A percentile compares a stretch with the other conserved stretches of the same genome.
Conservation (phyloP, 2,888 invertebrate species). For the Schizotus pectinicornis region DNA sequence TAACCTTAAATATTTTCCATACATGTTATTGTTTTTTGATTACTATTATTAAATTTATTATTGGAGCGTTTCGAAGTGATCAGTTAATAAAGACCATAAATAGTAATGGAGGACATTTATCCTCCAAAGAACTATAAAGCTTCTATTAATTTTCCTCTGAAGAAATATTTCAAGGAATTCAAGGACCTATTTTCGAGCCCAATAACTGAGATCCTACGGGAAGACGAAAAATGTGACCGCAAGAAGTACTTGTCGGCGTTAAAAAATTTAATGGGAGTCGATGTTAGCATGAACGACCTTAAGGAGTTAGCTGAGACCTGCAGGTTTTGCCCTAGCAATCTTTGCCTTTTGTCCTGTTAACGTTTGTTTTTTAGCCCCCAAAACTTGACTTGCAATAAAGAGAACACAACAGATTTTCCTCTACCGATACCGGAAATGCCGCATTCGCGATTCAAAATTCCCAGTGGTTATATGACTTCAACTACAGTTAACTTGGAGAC, state of each 20-base stretch:
- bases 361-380: constrained; percentile 14
- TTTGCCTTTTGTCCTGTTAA: not conserved
- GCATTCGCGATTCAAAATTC: constrained; percentile 14
- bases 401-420: constrained; percentile 21
- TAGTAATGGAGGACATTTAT: constrained; percentile 35
- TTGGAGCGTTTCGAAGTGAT: too few relatives aligned
- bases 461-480: not conserved
- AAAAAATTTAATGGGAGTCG: constrained; percentile 18
- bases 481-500: not conserved
- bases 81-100: not conserved
- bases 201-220: constrained; percentile 7
- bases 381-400: constrained; percentile 19
- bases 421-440: constrained; percentile 3
- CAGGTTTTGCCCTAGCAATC: constrained; percentile 7
- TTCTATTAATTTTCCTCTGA: constrained; percentile 20
- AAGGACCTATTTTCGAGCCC: not conserved
- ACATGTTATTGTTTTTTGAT: too few relatives aligned
- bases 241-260: constrained; percentile 17
- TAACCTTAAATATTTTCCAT: too few relatives aligned
- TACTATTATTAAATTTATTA: too few relatives aligned
- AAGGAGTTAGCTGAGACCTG: constrained; percentile 14
- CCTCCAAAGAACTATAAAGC: constrained; percentile 17
- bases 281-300: constrained; percentile 7
- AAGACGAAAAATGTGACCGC: constrained; percentile 11
- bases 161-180: constrained; percentile 29